Percentiles rank a stretch among this genome's conserved stretches.
Conservation (phyloP, 2,888 invertebrate species). For the Criorhina ranunculi region DNA sequence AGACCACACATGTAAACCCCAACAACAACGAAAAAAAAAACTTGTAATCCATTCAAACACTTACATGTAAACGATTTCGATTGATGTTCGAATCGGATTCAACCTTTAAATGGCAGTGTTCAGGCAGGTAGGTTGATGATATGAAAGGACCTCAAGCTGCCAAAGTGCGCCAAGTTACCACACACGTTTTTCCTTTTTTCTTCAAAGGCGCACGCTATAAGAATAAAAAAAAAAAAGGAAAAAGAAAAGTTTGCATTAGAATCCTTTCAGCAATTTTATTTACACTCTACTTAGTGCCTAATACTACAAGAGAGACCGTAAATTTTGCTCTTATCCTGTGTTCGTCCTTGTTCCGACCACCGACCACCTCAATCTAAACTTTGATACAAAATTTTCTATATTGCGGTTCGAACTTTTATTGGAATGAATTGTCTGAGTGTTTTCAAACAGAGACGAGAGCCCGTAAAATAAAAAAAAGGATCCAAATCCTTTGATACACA, state of each 20-base stretch:
- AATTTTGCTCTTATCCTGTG: slow-evolving; percentile 21
- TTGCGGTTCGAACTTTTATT: slow-evolving; percentile 62
- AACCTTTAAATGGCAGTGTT: slow-evolving; percentile 58
- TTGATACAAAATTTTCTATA: slow-evolving; percentile 53
- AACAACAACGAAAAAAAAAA: slow-evolving; percentile 7
- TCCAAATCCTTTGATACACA: slow-evolving; percentile 3
- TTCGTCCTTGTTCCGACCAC: not conserved
- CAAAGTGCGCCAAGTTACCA: not conserved
- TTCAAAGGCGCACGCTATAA: slow-evolving; percentile 30
- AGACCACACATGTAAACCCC: not conserved
- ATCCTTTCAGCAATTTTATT: slow-evolving; percentile 40
- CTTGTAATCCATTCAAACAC: slow-evolving; percentile 59
- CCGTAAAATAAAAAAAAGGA: not conserved
- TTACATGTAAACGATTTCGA: slow-evolving; percentile 67
- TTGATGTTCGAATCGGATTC: slow-evolving; percentile 52
- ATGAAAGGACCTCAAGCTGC: slow-evolving; percentile 23
- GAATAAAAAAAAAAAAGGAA: slow-evolving; percentile 45
- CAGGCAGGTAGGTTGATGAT: slow-evolving; percentile 55
- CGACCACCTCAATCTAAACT: slow-evolving; percentile 15
- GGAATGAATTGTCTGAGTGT: slow-evolving; percentile 61
- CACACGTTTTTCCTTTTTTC: slow-evolving; percentile 28
- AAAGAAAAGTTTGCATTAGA: slow-evolving; percentile 29
- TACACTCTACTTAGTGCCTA: slow-evolving; percentile 65
- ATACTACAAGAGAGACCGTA: slow-evolving; percentile 41
- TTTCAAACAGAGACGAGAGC: slow-evolving; percentile 20